Evolutionary conservation across 2,888 invertebrate species (phyloP), one percentile per base, ranked within the genome.

Genomic region (Boloria selene): DNA sequence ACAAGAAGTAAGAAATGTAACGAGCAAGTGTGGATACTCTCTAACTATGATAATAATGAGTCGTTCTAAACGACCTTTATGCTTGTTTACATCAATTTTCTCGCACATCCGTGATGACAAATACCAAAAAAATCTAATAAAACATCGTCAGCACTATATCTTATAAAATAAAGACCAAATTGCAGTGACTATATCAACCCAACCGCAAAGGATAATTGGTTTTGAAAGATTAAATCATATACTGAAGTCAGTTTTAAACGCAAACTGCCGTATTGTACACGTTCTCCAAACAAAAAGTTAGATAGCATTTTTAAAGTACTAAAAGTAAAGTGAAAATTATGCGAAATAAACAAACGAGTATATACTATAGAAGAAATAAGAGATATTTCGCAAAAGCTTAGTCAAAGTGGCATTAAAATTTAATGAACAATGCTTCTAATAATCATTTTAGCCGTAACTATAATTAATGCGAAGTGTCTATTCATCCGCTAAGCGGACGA

Each of bases 31-130:
- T 65, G 51, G 14, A 13, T 60, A 58, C 45, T 63, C 58, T 31
- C 59, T 62, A 59, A 66, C 60, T 52, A 61, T 54, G 38, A 56
- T 68, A 66, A 70, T 45, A 59, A 71, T 64, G 65, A 70, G 47
- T 54, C 51, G 61, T 61, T 54, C 61, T 61, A 67, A 69, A 69
- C 71, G 82, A 83, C 85, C 85, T 85, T 74, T 73, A 77, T 76
- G 79, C 74, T 73, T 78, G 77, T 79, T 80, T 79, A 77, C 74
- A n/a, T n/a, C n/a, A 81, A 84, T 84, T 83, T 81, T 76, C 80
- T 78, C 65, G 65, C 70, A 68, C 69, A 67, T 69, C 69, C 71
- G 65, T 63, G 54, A 67, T 70, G 69, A 71, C 70, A 69, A 70
- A 71, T 68, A 63, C 52, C 50, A 64, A 53, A 52, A 65, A 68